These are phyloP conservation scores for Malaclemys terrapin DNA, from an alignment of 2,113 vertebrate genomes.

Conservation along the genomic window DNA sequence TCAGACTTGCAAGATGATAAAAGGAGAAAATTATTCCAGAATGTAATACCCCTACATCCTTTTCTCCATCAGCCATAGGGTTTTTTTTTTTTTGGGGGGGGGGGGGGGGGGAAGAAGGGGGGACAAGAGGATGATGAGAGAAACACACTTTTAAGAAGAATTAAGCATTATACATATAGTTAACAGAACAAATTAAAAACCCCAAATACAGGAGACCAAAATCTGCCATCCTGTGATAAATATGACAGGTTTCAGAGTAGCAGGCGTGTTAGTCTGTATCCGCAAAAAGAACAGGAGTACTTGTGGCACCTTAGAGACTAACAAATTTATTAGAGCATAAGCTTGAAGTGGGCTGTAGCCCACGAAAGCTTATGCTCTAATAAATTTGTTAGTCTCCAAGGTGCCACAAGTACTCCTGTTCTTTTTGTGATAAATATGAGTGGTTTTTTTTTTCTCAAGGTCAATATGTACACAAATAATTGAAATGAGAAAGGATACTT, in stretches of 20 bases:
- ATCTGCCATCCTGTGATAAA: neutral
- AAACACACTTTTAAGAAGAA: neutral
- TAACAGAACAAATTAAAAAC: neutral
- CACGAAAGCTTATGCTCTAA: no score
- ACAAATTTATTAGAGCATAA: no score
- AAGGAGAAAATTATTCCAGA: neutral
- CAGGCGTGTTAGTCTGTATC: no score
- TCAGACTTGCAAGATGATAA: neutral
- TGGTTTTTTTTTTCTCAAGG: neutral
- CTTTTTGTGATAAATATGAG: fast-evolving
- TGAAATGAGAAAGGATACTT: neutral
- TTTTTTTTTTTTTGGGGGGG: neutral
- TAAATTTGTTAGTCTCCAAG: no score
- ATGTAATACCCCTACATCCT: neutral
- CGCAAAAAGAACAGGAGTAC: no score
- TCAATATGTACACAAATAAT: neutral
- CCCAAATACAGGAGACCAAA: neutral
- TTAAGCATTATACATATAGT: neutral
- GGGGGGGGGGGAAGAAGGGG: neutral
- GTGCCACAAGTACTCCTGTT: no score
- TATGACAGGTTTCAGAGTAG: fast-evolving
- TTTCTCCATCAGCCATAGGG: neutral
- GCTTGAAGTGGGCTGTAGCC: no score
- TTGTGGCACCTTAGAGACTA: no score
- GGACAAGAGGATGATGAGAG: neutral